phyloP scores from a whole-genome alignment of 2,888 invertebrate species.

The Amaurobius ferox region DNA sequence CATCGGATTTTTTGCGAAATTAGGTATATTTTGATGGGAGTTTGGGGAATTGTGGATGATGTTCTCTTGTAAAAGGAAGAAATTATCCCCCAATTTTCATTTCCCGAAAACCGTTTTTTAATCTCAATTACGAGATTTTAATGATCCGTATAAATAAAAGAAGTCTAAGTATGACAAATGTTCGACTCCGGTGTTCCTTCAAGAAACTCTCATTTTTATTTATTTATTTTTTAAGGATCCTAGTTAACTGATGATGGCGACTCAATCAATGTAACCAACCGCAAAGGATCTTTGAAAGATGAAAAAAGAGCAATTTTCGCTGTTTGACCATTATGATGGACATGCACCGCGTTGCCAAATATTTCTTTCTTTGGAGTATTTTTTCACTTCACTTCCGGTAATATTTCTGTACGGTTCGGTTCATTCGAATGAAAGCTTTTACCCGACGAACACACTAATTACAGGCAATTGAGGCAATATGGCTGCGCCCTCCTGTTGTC shows the following conservation, averaged over 20 bases:
- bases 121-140: constrained; percentile 56
- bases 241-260: neutral
- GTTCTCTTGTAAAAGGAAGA: neutral
- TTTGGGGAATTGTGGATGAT: neutral
- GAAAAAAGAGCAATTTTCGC: constrained; percentile 24
- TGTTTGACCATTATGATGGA: constrained; percentile 62
- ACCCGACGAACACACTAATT: constrained; percentile 51
- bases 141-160: constrained; percentile 46
- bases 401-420: constrained; percentile 48
- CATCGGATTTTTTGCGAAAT: neutral
- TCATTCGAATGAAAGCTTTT: constrained; percentile 32
- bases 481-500: neutral
- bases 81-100: neutral
- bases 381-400: constrained; percentile 45
- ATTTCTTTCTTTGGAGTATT: constrained; percentile 34
- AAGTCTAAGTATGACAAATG: too few species aligned
- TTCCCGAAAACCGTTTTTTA: neutral
- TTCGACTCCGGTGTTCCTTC: neutral
- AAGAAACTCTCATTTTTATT: constrained; percentile 3
- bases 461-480: constrained; percentile 28
- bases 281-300: neutral
- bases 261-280: constrained; percentile 45
- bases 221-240: neutral
- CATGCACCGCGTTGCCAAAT: constrained; percentile 48
- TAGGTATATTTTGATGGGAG: neutral